These are phyloP conservation scores for Dendrophyllia cribrosa DNA, from an alignment of 64 coral and sea anemone species.

Conservation along the genomic window DNA sequence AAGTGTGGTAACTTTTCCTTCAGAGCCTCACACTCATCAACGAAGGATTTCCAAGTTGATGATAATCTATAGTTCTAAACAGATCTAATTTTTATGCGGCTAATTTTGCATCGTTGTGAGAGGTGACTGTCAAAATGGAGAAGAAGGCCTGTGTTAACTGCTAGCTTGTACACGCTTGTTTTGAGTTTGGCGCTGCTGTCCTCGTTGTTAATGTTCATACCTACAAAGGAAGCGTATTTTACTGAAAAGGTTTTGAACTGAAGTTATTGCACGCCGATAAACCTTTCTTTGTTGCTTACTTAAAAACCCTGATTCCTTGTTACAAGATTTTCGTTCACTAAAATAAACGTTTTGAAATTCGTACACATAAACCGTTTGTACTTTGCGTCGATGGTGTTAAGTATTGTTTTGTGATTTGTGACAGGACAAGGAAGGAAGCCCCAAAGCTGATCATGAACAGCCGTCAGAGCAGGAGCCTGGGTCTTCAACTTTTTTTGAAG, in stretches of 20 bases:
- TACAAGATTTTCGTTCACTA: too few species aligned
- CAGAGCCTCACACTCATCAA: constrained; percentile 4
- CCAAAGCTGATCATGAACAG: neutral
- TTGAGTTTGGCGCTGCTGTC: too few species aligned
- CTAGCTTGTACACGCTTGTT: too few species aligned
- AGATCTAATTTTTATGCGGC: neutral
- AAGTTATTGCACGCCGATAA: too few species aligned
- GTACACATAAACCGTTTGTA: too few species aligned
- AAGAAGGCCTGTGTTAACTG: neutral
- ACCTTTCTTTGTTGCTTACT: too few species aligned
- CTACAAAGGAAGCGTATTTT: too few species aligned
- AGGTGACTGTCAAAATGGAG: neutral
- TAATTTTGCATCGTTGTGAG: neutral
- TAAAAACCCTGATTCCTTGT: too few species aligned
- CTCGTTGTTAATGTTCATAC: too few species aligned
- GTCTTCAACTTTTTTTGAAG: too few species aligned
- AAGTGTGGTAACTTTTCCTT: constrained; percentile 6
- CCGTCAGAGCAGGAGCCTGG: neutral
- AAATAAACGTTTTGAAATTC: too few species aligned
- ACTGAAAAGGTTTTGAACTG: too few species aligned
- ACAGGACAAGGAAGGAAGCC: neutral
- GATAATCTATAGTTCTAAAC: neutral
- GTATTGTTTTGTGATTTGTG: neutral
- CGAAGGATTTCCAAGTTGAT: neutral
- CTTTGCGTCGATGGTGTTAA: neutral